Conservation (phyloP, 2,797 vertebrate genomes). For the Enteromius anoplus region DNA sequence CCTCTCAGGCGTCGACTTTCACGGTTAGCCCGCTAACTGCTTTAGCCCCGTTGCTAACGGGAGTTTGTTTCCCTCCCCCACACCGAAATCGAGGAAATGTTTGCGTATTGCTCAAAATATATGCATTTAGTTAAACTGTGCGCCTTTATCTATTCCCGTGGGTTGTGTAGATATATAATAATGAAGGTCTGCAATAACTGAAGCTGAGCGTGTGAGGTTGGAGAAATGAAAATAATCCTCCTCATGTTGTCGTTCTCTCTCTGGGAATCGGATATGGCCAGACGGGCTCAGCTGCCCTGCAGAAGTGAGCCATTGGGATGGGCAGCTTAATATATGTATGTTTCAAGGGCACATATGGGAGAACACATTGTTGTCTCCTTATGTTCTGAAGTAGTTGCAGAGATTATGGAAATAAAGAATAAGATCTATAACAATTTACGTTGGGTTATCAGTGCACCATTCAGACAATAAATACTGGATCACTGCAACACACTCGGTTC, state of each 20-base stretch:
- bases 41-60: constrained; percentile 46
- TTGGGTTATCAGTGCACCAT: neutral
- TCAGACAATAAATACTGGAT: neutral
- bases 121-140: neutral
- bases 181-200: neutral
- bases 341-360: constrained; percentile 6
- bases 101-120: neutral
- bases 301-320: constrained; percentile 23
- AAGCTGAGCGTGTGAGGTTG: neutral
- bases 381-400: neutral
- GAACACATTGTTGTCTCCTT: neutral
- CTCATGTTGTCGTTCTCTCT: constrained; percentile 27
- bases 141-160: neutral
- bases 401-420: neutral
- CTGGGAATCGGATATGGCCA: constrained; percentile 42
- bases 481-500: neutral
- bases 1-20: constrained; percentile 1
- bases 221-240: constrained; percentile 27
- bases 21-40: constrained; percentile 35
- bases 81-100: constrained; percentile 30
- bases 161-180: no score
- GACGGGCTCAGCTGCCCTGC: constrained; percentile 29
- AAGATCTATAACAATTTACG: neutral
- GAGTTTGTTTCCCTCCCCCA: constrained; percentile 42
- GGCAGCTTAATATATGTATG: constrained; percentile 8